Base-by-base conservation (phyloP, 2,888 invertebrate genomes). In the Thelaira solivaga region DNA sequence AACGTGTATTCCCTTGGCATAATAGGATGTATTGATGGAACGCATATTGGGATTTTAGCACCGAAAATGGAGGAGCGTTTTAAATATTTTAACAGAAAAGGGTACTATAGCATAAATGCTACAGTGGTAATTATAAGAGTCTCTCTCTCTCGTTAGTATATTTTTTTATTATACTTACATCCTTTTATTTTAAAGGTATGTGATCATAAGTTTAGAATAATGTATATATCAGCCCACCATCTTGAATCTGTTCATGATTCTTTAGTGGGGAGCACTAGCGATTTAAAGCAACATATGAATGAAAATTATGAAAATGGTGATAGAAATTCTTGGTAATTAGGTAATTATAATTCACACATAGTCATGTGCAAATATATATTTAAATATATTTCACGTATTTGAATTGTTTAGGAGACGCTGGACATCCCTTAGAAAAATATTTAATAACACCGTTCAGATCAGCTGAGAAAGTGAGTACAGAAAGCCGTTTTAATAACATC, bases 21-120 rank as follows among this genome's bases (percentile, higher is more conserved):
- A 45, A 45, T 45, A 8, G 49, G 49, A 29, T 51, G 49, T 29
- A 51, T 51, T 16, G 29, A 51, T 51, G 49, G 49, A n/a, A 51
- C 49, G 7, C 49, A 51, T 51, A 51, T 51, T 13, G 31, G 31
- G 4, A 29, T 51, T 13, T 26, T 51, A 8, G 26, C 49, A 29
- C 49, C 49, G 7, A 26, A 51, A 29, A 29, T 8, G 47, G 31
- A 53, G 29, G 18, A 53, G 16, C 31, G 29, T 2, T 53, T 53
- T 53, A 53, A 53, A 34, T 53, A 34, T 11, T 29, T 13, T 10
- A 51, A 51, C 16, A 51, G 53, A 20, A 53, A 53, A 11, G 53
- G 53, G 16, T 53, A 16, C 11, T 53, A 53, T 16, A 31, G 53
- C 20, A 34, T 55, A 13, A 49, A 49, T 49, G 49, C 51, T 16